These are phyloP conservation scores for Panthera leo DNA, from an alignment of 2,113 vertebrate genomes.

Conservation along the genomic window DNA sequence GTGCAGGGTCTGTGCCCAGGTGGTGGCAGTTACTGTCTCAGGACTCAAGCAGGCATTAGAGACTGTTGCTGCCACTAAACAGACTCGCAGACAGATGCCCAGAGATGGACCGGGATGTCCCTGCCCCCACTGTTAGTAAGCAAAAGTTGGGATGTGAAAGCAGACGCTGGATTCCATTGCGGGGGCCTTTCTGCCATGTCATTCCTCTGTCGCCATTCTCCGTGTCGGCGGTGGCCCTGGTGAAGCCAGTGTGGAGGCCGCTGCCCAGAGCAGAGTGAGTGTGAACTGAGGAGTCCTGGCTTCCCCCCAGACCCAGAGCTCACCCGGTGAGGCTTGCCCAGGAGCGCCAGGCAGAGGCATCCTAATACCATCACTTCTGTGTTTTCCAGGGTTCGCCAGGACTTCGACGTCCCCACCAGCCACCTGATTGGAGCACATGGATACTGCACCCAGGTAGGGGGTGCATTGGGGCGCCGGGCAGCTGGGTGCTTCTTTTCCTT, in stretches of 20 bases:
- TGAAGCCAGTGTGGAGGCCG: background rate
- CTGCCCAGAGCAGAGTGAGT: background rate
- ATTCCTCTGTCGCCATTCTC: rapidly evolving
- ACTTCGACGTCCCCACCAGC: constrained; percentile 92
- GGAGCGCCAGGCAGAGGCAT: rapidly evolving
- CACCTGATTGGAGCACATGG: constrained; percentile 93
- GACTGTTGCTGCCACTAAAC: background rate
- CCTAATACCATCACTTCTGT: background rate
- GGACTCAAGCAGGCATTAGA: background rate
- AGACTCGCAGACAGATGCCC: background rate
- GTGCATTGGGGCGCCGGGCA: rapidly evolving
- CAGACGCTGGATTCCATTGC: background rate
- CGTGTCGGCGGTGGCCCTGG: background rate
- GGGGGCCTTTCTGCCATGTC: background rate
- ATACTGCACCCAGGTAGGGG: constrained; percentile 95
- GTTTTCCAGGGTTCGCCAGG: constrained; percentile 88
- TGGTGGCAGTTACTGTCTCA: background rate
- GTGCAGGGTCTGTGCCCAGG: background rate
- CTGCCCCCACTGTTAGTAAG: background rate
- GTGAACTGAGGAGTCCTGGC: background rate
- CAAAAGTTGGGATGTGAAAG: background rate
- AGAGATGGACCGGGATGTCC: background rate
- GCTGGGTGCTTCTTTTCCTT: background rate
- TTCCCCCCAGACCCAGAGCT: background rate
- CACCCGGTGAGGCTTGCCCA: background rate